Conservation (phyloP, 1,140 invertebrate genomes). For the Centruroides sculpturatus region DNA sequence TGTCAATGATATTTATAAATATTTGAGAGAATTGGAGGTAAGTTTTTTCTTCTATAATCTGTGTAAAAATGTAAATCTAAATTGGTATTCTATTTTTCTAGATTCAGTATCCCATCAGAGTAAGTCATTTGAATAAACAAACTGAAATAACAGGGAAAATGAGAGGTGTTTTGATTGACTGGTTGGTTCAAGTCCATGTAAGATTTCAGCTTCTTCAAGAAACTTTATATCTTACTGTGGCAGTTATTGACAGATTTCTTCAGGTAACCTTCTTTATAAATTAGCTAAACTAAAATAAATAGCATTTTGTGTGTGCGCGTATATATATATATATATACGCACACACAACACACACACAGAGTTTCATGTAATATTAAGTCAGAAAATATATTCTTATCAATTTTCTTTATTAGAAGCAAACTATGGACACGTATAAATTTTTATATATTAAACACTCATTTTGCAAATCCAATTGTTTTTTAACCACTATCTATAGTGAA, state of each 20-base stretch:
- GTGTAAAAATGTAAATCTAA: not conserved
- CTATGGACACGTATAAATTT: no score
- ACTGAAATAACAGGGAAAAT: constrained; percentile 59
- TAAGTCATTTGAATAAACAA: constrained; percentile 13
- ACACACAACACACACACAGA: no score
- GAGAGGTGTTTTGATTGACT: constrained; percentile 78
- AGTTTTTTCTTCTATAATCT: constrained; percentile 11
- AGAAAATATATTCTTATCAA: no score
- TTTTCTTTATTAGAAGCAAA: no score
- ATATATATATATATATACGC: no score
- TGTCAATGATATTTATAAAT: constrained; percentile 69
- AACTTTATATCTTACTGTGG: constrained; percentile 76
- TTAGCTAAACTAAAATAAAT: no score
- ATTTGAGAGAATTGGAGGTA: constrained; percentile 58
- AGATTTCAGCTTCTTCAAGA: constrained; percentile 79
- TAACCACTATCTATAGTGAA: no score
- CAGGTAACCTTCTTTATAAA: constrained; percentile 41
- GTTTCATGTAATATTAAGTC: no score
- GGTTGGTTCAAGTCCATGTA: constrained; percentile 82
- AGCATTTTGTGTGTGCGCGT: no score
- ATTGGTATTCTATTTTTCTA: constrained; percentile 1
- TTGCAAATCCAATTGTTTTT: no score
- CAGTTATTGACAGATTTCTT: constrained; percentile 79
- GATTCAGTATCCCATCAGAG: constrained; percentile 10
- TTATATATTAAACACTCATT: no score